phyloP scores from a whole-genome alignment of 1,140 invertebrate genomes.

The Gryon sp. region DNA sequence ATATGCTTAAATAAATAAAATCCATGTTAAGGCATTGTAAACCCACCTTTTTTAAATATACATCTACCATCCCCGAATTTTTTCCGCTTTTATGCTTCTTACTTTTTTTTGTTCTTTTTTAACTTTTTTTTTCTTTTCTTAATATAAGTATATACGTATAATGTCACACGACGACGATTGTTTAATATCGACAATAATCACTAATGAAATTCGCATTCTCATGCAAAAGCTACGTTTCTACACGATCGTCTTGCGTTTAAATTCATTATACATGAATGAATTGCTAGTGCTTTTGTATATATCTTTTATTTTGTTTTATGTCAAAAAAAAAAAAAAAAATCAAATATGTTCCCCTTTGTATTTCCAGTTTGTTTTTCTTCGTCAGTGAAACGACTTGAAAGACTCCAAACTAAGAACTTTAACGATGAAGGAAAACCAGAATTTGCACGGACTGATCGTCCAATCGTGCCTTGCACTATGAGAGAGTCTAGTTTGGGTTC shows the following conservation, averaged over 20 bases:
- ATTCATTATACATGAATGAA: conserved; percentile 40
- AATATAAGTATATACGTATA: conserved; percentile 58
- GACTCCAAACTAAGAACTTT: no score
- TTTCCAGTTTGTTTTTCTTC: no score
- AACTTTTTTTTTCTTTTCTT: conserved; percentile 1
- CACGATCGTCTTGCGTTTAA: conserved; percentile 48
- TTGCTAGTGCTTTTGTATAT: conserved; percentile 19
- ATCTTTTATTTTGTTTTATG: no score
- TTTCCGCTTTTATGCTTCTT: conserved; percentile 7
- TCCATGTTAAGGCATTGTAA: conserved; percentile 33
- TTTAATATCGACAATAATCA: conserved; percentile 66
- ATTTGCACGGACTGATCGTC: no score
- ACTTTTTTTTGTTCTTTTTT: no score
- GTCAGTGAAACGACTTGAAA: no score
- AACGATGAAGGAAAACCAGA: no score
- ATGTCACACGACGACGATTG: conserved; percentile 64
- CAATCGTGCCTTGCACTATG: no score
- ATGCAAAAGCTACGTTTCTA: conserved; percentile 67
- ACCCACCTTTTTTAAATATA: conserved; percentile 48
- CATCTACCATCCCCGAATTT: conserved; percentile 44
- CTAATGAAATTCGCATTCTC: conserved; percentile 64
- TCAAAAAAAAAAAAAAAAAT: background rate
- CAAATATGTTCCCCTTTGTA: no score
- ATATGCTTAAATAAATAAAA: conserved; percentile 25
- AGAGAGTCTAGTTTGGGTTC: no score